A percentile compares a stretch with the other conserved stretches of the same genome.
phyloP scores from a whole-genome alignment of 2,888 invertebrate species.

The Ophion costatus region DNA sequence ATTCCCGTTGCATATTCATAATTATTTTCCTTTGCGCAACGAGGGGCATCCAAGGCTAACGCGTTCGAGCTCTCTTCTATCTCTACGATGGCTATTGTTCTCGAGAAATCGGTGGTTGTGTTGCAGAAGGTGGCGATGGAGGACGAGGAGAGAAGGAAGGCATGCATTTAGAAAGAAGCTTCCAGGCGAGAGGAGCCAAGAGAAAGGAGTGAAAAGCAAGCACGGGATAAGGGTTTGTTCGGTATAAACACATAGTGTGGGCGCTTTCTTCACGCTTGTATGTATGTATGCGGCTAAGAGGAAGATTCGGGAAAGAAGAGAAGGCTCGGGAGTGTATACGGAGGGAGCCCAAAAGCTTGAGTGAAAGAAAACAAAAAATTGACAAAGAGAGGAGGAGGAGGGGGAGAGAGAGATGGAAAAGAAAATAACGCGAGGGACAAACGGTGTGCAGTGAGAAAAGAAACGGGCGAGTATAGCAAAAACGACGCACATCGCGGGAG shows the following conservation, averaged over 20 bases:
- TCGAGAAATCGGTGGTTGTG: constrained; percentile 57
- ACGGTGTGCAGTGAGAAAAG: constrained; percentile 25
- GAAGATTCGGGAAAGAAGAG: constrained; percentile 42
- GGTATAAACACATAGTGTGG: constrained; percentile 61
- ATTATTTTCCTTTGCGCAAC: constrained; percentile 53
- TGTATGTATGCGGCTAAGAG: constrained; percentile 29
- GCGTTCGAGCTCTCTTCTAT: constrained; percentile 31
- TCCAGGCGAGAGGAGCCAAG: constrained; percentile 40
- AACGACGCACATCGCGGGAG: constrained; percentile 37
- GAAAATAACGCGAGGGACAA: constrained; percentile 43
- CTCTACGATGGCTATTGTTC: constrained; percentile 57
- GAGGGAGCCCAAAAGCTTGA: constrained; percentile 53
- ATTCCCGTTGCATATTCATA: constrained; percentile 35
- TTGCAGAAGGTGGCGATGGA: constrained; percentile 38
- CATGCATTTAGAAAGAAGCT: constrained; percentile 56
- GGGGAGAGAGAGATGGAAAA: constrained; percentile 31
- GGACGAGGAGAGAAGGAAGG: constrained; percentile 58
- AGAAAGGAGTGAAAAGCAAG: constrained; percentile 51
- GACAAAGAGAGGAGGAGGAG: constrained; percentile 4
- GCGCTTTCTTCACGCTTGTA: constrained; percentile 8
- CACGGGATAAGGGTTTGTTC: constrained; percentile 64
- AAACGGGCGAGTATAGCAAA: constrained; percentile 21
- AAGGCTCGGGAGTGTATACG: constrained; percentile 31
- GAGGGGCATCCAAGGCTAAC: constrained; percentile 18
- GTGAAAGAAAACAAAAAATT: constrained; percentile 33